Conservation (phyloP, 2,797 vertebrate species). For the Halcyon badia region DNA sequence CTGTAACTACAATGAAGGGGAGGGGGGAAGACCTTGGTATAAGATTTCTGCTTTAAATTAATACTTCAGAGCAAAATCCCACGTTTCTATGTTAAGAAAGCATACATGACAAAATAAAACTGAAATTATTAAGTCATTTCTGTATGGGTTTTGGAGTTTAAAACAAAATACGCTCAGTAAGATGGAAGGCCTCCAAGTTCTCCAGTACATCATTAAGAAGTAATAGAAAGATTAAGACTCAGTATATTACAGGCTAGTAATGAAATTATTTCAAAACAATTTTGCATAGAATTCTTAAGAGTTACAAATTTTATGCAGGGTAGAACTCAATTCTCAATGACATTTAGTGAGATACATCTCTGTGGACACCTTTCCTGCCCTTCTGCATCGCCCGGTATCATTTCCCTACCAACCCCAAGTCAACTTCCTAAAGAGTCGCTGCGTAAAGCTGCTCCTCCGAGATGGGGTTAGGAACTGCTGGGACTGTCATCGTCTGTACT, state of each 20-base stretch:
- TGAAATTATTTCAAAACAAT: neutral
- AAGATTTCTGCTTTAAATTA: neutral
- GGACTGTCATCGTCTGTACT: neutral
- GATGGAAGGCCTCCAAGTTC: neutral
- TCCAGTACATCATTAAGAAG: neutral
- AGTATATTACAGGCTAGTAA: neutral
- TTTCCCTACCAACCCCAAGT: neutral
- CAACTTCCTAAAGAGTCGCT: neutral
- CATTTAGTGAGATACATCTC: neutral
- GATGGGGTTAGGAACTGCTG: neutral
- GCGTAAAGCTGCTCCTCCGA: neutral
- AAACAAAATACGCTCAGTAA: neutral
- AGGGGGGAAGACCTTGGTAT: no score
- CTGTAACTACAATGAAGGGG: neutral
- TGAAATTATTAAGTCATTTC: neutral
- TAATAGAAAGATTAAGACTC: neutral
- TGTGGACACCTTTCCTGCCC: neutral
- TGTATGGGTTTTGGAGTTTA: neutral
- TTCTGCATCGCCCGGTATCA: neutral
- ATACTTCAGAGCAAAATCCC: neutral
- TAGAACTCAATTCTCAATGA: neutral
- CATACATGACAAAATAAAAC: neutral
- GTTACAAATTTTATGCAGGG: neutral
- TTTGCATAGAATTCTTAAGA: neutral
- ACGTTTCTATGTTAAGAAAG: neutral